phyloP scores from a whole-genome alignment of 2,888 invertebrate genomes.

The Heteromyza rotundicornis region DNA sequence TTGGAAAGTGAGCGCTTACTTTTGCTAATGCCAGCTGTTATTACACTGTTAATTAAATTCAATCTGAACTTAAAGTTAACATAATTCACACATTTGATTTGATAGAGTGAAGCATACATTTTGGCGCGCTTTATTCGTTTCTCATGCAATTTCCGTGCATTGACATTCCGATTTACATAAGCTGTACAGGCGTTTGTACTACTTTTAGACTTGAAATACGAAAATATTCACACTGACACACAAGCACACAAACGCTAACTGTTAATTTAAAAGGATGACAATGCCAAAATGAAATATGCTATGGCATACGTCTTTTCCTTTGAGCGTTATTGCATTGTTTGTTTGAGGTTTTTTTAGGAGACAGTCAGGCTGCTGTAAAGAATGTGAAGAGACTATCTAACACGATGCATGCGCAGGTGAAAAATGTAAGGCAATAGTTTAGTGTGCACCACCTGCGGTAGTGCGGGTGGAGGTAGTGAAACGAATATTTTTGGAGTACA shows the following conservation, averaged over 20 bases:
- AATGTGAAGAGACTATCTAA: neutral
- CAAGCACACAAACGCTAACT: neutral
- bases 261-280: neutral
- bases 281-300: neutral
- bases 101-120: neutral
- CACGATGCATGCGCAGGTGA: neutral
- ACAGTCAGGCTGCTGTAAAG: neutral
- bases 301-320: neutral
- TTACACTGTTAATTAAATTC: too few relatives aligned
- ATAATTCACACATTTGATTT: neutral
- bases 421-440: neutral
- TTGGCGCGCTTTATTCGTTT: neutral
- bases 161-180: neutral
- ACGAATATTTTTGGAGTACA: too few relatives aligned
- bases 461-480: too few relatives aligned
- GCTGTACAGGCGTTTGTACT: neutral
- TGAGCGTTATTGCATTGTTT: neutral
- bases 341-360: too few relatives aligned
- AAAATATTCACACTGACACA: neutral
- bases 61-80: too few relatives aligned
- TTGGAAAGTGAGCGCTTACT: neutral
- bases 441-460: neutral
- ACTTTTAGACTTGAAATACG: neutral
- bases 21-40: too few relatives aligned
- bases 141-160: neutral